These are phyloP conservation scores for Ancistrus triradiatus DNA, from an alignment of 2,113 vertebrate genomes.

Conservation along the genomic window DNA sequence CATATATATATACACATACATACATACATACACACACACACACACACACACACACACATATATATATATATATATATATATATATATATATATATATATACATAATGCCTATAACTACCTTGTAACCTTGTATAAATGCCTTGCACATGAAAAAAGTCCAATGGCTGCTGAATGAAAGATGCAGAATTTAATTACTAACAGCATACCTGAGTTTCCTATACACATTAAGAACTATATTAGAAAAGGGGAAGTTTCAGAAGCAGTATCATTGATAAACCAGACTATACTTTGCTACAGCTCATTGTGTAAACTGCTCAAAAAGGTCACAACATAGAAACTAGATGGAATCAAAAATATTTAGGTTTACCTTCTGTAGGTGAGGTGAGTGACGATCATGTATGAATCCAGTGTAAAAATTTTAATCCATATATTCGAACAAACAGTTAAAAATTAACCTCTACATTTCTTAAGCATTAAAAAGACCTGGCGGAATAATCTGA, in stretches of 20 bases:
- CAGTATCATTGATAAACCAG: background rate
- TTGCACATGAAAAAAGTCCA: no score
- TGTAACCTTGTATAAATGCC: no score
- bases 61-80: no score
- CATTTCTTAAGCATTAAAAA: constrained; percentile 22
- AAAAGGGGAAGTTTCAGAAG: background rate
- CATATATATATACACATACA: no score
- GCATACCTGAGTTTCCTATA: background rate
- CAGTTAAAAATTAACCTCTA: background rate
- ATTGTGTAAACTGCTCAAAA: background rate
- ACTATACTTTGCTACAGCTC: background rate
- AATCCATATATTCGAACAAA: background rate
- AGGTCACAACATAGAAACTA: background rate
- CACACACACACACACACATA: no score
- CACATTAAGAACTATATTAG: background rate
- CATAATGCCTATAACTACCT: no score
- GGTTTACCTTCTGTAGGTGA: constrained; percentile 27
- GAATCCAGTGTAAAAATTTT: constrained; percentile 3
- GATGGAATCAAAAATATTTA: background rate
- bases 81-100: no score
- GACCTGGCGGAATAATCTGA: constrained; percentile 41
- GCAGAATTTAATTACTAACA: no score
- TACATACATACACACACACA: no score
- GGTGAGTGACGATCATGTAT: background rate
- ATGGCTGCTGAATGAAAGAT: no score